Conservation (phyloP, 2,113 vertebrate genomes). For the Neotragus moschatus region DNA sequence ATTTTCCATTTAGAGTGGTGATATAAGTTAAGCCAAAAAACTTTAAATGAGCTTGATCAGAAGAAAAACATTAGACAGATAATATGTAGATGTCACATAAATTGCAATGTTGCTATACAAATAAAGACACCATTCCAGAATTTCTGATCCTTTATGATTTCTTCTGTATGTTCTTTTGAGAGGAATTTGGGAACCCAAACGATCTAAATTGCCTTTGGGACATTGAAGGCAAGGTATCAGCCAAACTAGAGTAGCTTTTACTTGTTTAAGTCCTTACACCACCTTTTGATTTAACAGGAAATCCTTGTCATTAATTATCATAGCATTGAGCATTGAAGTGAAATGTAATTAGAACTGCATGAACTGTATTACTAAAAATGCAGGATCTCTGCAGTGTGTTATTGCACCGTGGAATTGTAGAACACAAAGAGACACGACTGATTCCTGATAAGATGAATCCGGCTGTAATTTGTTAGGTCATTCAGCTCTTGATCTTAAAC, state of each 20-base stretch:
- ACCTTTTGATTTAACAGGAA: neutral
- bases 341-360: neutral
- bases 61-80: slow-evolving; percentile 10
- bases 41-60: neutral
- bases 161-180: neutral
- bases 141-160: neutral
- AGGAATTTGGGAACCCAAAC: neutral
- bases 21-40: neutral
- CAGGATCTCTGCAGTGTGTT: neutral
- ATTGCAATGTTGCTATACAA: neutral
- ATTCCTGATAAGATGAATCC: neutral
- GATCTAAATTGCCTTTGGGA: neutral
- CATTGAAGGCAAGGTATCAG: neutral
- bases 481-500: neutral
- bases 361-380: neutral
- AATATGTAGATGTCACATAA: neutral
- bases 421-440: neutral
- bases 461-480: neutral
- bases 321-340: slow-evolving; percentile 2
- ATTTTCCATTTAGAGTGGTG: neutral
- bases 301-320: neutral
- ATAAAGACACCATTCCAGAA: neutral
- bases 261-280: neutral
- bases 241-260: neutral
- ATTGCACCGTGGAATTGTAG: neutral